These are phyloP conservation scores for Bubalus kerabau DNA, from an alignment of 2,113 vertebrate species.

Conservation along the genomic window DNA sequence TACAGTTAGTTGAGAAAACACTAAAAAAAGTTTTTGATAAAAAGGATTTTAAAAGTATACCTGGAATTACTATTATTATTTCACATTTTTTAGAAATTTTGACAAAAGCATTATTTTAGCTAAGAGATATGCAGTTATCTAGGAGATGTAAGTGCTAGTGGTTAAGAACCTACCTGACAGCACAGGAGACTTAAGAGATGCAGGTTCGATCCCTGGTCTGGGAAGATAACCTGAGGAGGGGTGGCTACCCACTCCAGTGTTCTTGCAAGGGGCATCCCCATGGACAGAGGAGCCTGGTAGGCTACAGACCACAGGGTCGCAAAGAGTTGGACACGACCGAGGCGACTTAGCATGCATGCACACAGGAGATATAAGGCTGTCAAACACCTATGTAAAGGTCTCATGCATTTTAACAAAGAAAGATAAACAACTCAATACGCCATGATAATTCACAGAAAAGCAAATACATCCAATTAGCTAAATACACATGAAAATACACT, in stretches of 20 bases:
- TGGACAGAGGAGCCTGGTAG: neutral
- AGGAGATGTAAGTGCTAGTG: neutral
- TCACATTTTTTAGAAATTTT: neutral
- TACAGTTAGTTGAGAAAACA: neutral
- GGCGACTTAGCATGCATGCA: rapidly evolving
- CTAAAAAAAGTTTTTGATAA: neutral
- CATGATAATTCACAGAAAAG: neutral
- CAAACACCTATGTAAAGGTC: neutral
- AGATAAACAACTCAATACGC: neutral
- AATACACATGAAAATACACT: neutral
- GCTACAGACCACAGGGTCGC: neutral
- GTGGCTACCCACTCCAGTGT: neutral
- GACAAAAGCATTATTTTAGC: neutral
- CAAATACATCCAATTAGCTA: neutral
- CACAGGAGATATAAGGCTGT: neutral
- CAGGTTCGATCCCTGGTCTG: neutral
- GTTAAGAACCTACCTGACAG: neutral
- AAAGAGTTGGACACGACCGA: rapidly evolving
- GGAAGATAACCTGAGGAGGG: neutral
- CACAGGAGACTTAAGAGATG: neutral
- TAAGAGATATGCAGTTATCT: neutral
- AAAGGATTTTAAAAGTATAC: neutral
- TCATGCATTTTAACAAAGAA: neutral
- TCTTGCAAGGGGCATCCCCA: neutral
- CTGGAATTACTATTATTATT: neutral